Evolutionary conservation across 2,888 invertebrate species (phyloP).

Genomic region (Lacanobia oleracea): DNA sequence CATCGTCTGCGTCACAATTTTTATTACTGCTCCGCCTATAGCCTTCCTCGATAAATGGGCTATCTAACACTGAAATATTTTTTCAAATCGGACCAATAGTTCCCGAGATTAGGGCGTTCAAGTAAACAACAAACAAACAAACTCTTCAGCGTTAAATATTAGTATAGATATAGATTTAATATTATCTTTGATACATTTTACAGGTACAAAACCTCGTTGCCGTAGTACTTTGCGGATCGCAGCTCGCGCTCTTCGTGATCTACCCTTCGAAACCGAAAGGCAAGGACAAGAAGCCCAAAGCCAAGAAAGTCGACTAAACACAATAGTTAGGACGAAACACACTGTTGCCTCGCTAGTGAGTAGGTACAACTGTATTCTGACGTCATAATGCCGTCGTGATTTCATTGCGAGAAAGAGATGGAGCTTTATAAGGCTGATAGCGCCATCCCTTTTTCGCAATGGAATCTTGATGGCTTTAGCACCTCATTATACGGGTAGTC

Average conservation of each 20-base stretch:
- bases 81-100: too few species aligned
- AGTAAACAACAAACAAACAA: too few species aligned
- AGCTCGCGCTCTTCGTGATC: conserved; percentile 92
- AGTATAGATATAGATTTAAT: too few species aligned
- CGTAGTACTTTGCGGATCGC: conserved; percentile 90
- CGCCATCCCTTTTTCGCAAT: neutral
- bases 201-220: conserved; percentile 94
- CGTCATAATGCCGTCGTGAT: neutral
- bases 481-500: neutral
- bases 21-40: too few species aligned
- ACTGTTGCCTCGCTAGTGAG: conserved; percentile 59
- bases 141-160: too few species aligned
- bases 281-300: conserved; percentile 82
- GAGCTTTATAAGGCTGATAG: neutral
- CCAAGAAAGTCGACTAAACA: conserved; percentile 82
- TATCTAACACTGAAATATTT: too few species aligned
- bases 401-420: neutral
- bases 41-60: too few species aligned
- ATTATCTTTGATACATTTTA: conserved; percentile 53
- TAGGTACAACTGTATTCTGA: conserved; percentile 26
- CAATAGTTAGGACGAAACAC: conserved; percentile 41
- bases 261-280: conserved; percentile 91
- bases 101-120: too few species aligned
- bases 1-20: too few species aligned
- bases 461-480: neutral